Percentiles rank a stretch among this genome's conserved stretches.
Conservation (phyloP, 2,797 vertebrate genomes). For the Takifugu ocellatus region DNA sequence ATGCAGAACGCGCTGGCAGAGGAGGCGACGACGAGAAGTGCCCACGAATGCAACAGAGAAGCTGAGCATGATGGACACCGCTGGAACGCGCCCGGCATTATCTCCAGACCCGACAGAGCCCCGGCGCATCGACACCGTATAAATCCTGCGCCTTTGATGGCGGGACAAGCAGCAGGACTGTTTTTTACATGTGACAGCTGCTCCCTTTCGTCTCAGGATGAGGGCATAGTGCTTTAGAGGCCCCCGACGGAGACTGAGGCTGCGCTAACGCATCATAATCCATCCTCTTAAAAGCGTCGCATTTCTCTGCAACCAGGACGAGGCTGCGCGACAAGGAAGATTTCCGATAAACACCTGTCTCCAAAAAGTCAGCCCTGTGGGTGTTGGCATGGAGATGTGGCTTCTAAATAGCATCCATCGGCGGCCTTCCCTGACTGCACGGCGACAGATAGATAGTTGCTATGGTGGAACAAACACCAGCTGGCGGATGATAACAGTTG, state of each 20-base stretch:
- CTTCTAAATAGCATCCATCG: not conserved
- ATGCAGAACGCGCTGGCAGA: constrained; percentile 47
- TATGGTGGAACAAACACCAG: constrained; percentile 40
- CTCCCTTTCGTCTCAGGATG: constrained; percentile 34
- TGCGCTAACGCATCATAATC: not conserved
- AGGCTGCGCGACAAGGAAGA: constrained; percentile 4
- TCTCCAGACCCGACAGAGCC: constrained; percentile 33
- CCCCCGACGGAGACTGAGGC: not conserved
- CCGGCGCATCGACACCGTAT: constrained; percentile 52
- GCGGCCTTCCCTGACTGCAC: constrained; percentile 5
- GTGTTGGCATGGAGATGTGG: constrained; percentile 1
- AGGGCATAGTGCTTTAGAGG: constrained; percentile 3
- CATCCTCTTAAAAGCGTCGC: not conserved
- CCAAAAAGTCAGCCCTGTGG: not conserved
- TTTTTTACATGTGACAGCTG: constrained; percentile 25
- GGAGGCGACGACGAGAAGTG: constrained; percentile 52
- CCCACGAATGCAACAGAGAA: constrained; percentile 64
- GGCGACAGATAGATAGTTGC: constrained; percentile 33
- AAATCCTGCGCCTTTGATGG: not conserved
- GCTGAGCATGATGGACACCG: constrained; percentile 58
- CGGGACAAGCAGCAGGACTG: constrained; percentile 20
- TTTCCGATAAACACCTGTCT: constrained; percentile 9
- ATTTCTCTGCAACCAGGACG: constrained; percentile 6
- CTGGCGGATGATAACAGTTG: constrained; percentile 25
- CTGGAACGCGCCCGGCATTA: constrained; percentile 4